A percentile compares a stretch with the other conserved stretches of the same genome.
Conservation (phyloP, 2,113 vertebrate species). For the Suricata suricatta region DNA sequence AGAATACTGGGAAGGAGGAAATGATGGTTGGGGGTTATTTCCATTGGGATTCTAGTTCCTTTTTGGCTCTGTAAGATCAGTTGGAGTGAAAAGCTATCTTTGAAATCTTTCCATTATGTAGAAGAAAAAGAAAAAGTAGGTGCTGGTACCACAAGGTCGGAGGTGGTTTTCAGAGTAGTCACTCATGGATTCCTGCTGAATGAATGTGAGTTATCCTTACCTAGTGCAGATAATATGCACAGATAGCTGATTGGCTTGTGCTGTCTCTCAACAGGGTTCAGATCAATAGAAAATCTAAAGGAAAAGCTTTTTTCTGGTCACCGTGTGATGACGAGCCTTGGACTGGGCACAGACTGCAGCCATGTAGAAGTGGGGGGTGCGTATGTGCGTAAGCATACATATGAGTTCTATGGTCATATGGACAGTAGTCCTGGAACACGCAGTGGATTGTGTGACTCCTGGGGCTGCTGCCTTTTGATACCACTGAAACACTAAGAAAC, state of each 20-base stretch:
- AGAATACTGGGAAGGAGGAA: neutral
- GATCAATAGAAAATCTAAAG: neutral
- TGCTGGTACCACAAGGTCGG: neutral
- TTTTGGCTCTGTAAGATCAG: neutral
- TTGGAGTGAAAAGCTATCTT: conserved; percentile 13
- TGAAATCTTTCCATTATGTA: neutral
- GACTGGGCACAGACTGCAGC: neutral
- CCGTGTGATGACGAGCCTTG: neutral
- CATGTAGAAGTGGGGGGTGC: neutral
- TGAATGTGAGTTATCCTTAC: neutral
- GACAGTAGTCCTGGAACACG: neutral
- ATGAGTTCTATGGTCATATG: neutral
- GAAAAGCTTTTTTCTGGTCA: neutral
- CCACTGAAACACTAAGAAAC: neutral
- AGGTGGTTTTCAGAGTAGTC: neutral
- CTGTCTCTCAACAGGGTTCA: neutral
- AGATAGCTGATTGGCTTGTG: neutral
- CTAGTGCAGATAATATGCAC: neutral
- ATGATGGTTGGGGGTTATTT: neutral
- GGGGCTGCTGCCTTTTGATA: neutral
- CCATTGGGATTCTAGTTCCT: neutral
- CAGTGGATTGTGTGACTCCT: neutral
- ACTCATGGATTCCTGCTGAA: neutral
- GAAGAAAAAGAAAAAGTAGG: neutral
- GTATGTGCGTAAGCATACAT: neutral